Percentiles rank a stretch among this genome's conserved stretches.
Evolutionary conservation across 2,797 vertebrate genomes (phyloP).

Genomic region (Podarcis siculus): DNA sequence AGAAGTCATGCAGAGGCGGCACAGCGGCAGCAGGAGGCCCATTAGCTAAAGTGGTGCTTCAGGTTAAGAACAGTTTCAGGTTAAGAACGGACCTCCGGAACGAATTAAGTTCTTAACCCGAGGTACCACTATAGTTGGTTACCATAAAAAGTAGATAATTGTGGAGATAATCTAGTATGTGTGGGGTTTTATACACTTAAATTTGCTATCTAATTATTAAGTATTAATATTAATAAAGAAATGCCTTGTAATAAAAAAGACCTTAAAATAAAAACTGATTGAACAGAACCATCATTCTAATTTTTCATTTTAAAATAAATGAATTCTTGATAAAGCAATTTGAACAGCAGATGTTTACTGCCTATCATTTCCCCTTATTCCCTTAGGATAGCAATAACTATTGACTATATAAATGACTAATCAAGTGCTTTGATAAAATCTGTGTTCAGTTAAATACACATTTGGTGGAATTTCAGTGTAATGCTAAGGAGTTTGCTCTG

Average conservation of each 20-base stretch:
- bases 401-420: background rate
- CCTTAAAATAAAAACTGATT: background rate
- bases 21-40: no score
- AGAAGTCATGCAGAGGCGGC: no score
- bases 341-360: background rate
- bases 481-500: no score
- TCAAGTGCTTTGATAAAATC: background rate
- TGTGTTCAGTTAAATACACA: background rate
- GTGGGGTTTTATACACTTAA: background rate
- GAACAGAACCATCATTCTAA: background rate
- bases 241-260: background rate
- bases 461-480: no score
- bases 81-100: no score
- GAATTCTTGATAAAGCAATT: background rate
- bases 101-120: no score
- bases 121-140: no score
- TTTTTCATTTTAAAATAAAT: background rate
- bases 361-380: background rate
- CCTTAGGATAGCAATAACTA: background rate
- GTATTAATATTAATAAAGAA: conserved; percentile 7
- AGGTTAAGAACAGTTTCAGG: no score
- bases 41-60: no score
- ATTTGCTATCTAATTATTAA: background rate
- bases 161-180: background rate
- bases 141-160: background rate